Percentiles rank a stretch among this genome's conserved stretches.
phyloP scores from a whole-genome alignment of 1,140 invertebrate genomes.

The Drosophila obscura region DNA sequence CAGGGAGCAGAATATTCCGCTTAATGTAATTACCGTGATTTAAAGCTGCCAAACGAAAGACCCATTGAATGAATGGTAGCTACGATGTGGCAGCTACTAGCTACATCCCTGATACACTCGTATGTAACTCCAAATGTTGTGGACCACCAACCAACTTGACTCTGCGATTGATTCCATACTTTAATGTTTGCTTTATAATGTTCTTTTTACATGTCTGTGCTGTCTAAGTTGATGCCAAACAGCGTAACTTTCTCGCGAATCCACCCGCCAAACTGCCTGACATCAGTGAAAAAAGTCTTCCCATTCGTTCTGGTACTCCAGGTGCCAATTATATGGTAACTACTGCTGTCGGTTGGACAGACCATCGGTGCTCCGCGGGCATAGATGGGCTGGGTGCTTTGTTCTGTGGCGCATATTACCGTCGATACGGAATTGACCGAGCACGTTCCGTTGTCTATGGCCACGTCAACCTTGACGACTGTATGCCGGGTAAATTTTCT shows the following conservation, averaged over 20 bases:
- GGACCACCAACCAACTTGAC: too few relatives aligned
- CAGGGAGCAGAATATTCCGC: conserved; percentile 1
- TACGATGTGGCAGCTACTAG: conserved; percentile 39
- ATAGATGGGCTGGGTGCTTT: background rate
- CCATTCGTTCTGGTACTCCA: conserved; percentile 3
- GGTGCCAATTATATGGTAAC: conserved; percentile 12
- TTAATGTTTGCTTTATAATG: too few relatives aligned
- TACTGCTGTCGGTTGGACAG: conserved; percentile 13
- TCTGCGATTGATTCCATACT: too few relatives aligned
- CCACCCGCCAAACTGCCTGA: conserved; percentile 7
- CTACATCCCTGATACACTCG: conserved; percentile 89
- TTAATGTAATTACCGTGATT: conserved; percentile 20
- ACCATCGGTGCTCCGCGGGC: conserved; percentile 21
- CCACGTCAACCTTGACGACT: background rate
- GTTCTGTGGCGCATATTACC: background rate
- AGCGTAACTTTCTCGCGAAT: background rate
- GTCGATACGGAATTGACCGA: background rate
- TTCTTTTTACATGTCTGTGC: too few relatives aligned
- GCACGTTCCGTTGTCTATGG: background rate
- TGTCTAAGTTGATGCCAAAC: too few relatives aligned
- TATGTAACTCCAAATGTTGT: too few relatives aligned
- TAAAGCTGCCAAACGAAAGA: conserved; percentile 5
- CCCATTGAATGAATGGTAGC: conserved; percentile 6
- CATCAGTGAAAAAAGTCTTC: background rate
- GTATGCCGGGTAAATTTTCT: background rate